A percentile compares a stretch with the other conserved stretches of the same genome.
These are phyloP conservation scores for Haemorhous mexicanus DNA, from an alignment of 2,113 vertebrate genomes.

Conservation along the genomic window DNA sequence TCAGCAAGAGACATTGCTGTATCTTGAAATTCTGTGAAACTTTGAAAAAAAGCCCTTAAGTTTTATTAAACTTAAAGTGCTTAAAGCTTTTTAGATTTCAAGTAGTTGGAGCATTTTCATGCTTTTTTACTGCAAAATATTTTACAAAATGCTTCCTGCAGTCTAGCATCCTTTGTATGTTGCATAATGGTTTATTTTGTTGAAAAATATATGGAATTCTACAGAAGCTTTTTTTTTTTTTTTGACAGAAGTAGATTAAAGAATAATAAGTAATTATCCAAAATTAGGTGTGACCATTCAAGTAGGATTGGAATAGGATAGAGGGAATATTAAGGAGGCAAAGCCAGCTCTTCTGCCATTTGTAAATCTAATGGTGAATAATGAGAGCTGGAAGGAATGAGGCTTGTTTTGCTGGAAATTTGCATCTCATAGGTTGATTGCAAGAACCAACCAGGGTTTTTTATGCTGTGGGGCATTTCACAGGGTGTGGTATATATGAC, in stretches of 20 bases:
- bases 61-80: neutral
- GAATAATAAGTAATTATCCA: constrained; percentile 12
- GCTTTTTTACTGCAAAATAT: neutral
- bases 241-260: neutral
- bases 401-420: neutral
- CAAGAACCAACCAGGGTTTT: neutral
- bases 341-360: neutral
- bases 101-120: neutral
- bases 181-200: neutral
- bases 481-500: neutral
- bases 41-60: neutral
- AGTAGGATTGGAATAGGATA: neutral
- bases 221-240: neutral
- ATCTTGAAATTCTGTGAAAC: neutral
- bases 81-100: neutral
- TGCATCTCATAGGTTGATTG: neutral
- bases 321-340: neutral
- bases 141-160: neutral
- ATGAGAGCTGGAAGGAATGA: neutral
- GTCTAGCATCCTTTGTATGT: neutral
- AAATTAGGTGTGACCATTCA: neutral
- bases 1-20: neutral
- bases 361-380: neutral
- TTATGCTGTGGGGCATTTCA: neutral
- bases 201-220: neutral